A percentile compares a stretch with the other conserved stretches of the same genome.
These are phyloP conservation scores for Psephotus haematonotus DNA, from an alignment of 2,113 vertebrate genomes.

Conservation along the genomic window DNA sequence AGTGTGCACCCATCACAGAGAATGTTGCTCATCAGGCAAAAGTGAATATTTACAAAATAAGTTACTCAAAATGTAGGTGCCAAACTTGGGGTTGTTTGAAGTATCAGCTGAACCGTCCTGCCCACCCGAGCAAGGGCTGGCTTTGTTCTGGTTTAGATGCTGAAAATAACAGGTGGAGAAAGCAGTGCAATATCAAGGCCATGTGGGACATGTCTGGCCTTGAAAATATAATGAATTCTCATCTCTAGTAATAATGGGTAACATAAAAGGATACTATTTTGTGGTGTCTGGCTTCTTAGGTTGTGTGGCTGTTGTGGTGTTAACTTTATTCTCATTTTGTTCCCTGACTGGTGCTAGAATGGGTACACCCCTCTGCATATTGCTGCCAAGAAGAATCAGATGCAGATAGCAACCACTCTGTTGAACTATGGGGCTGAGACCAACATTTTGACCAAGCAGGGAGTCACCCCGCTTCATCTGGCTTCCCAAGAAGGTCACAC, in stretches of 20 bases:
- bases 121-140: not conserved
- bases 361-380: constrained; percentile 94
- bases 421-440: constrained; percentile 89
- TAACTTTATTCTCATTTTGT: not conserved
- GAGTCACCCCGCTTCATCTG: constrained; percentile 92
- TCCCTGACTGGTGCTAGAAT: constrained; percentile 77
- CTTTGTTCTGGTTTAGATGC: not conserved
- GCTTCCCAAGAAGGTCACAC: constrained; percentile 94
- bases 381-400: constrained; percentile 98
- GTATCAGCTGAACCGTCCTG: not conserved
- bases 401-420: constrained; percentile 91
- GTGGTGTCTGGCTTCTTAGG: not conserved
- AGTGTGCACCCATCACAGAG: not conserved
- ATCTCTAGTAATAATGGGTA: not conserved
- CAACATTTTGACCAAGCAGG: constrained; percentile 92
- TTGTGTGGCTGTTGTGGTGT: not conserved
- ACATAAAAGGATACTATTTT: not conserved
- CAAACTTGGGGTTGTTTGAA: rapidly evolving
- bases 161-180: not conserved
- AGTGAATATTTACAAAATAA: not conserved
- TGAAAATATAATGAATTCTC: not conserved
- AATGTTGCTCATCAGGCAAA: not conserved
- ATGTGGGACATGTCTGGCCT: not conserved
- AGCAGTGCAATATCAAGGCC: not conserved
- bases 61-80: not conserved